Percentiles rank a stretch among this genome's conserved stretches.
Conservation (phyloP, 2,888 invertebrate genomes). For the Torymus auratus region DNA sequence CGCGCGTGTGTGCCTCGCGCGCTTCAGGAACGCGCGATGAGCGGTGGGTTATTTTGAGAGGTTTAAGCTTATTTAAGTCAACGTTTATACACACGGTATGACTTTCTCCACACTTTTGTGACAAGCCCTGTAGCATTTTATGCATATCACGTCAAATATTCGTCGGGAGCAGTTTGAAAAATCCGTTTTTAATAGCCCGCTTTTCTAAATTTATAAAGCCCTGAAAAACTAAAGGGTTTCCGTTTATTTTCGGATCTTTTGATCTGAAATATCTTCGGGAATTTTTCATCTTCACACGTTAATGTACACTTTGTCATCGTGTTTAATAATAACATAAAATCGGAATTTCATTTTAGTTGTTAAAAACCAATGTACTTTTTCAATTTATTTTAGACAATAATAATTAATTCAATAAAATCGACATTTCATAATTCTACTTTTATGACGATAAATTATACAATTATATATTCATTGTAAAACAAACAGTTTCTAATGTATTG, state of each 20-base stretch:
- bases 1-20: background rate
- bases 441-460: no score
- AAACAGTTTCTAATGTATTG: no score
- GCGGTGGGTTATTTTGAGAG: conserved; percentile 57
- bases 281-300: background rate
- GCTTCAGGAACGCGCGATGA: conserved; percentile 43
- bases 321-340: no score
- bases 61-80: conserved; percentile 59
- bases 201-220: conserved; percentile 33
- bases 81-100: conserved; percentile 51
- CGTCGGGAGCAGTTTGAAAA: conserved; percentile 34
- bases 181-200: conserved; percentile 37
- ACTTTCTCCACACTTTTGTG: conserved; percentile 52
- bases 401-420: no score
- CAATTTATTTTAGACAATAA: no score
- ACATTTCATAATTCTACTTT: no score
- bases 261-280: background rate
- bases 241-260: background rate
- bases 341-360: no score
- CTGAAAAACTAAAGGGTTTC: background rate
- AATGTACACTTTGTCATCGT: no score
- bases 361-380: no score
- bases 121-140: conserved; percentile 51
- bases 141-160: conserved; percentile 38
- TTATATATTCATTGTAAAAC: no score